Conservation (phyloP, 53 echinoderm and acorn worm genomes). For the Henricia sp. region DNA sequence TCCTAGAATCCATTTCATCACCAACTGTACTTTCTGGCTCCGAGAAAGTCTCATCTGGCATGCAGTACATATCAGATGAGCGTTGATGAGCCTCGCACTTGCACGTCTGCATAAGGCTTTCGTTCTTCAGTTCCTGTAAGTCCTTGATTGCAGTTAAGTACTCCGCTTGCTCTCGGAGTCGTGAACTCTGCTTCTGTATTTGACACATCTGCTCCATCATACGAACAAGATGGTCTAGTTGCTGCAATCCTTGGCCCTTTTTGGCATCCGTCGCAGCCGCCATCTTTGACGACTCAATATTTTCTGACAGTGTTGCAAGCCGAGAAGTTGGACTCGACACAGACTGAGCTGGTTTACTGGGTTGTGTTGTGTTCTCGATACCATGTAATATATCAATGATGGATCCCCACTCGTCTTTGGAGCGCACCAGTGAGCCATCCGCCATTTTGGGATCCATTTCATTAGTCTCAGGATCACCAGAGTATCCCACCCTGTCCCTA, state of each 20-base stretch:
- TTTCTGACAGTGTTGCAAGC: slow-evolving; percentile 86
- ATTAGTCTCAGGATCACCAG: not conserved
- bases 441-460: not conserved
- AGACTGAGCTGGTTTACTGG: slow-evolving; percentile 17
- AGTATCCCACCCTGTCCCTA: slow-evolving; percentile 11
- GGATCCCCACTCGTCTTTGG: slow-evolving; percentile 89
- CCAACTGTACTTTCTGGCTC: slow-evolving; percentile 92
- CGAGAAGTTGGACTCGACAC: slow-evolving; percentile 52
- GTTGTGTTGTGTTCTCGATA: slow-evolving; percentile 82
- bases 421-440: slow-evolving; percentile 45
- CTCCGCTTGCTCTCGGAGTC: slow-evolving; percentile 88
- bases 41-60: slow-evolving; percentile 78
- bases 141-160: slow-evolving; percentile 89
- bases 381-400: slow-evolving; percentile 87
- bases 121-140: slow-evolving; percentile 88
- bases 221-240: slow-evolving; percentile 83
- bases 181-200: slow-evolving; percentile 83
- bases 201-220: slow-evolving; percentile 99
- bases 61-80: slow-evolving; percentile 67
- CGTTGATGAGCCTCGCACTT: slow-evolving; percentile 77
- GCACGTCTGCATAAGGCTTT: slow-evolving; percentile 81
- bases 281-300: slow-evolving; percentile 70
- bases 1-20: slow-evolving; percentile 73
- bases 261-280: slow-evolving; percentile 31
- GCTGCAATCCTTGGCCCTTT: slow-evolving; percentile 91